Evolutionary conservation across 2,113 vertebrate genomes (phyloP).

Genomic region (Gallinago undulata): DNA sequence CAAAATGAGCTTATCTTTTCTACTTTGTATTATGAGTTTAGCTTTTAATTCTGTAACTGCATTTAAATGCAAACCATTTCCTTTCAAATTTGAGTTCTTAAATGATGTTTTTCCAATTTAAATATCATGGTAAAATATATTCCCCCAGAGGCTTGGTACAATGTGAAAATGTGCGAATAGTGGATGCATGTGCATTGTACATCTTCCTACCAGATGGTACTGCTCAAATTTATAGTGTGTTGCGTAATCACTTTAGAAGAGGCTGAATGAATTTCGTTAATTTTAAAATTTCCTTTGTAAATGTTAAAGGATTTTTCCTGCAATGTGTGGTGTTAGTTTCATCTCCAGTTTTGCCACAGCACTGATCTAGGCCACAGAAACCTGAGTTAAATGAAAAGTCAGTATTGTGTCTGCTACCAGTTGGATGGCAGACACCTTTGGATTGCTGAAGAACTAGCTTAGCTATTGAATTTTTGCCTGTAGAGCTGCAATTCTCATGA

Average conservation of each 20-base stretch:
- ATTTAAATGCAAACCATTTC: neutral
- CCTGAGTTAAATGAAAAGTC: neutral
- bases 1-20: neutral
- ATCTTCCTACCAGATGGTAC: slow-evolving; percentile 42
- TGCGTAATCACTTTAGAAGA: slow-evolving; percentile 42
- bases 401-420: neutral
- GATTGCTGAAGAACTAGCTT: neutral
- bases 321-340: neutral
- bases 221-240: slow-evolving; percentile 32
- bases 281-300: slow-evolving; percentile 18
- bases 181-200: slow-evolving; percentile 41
- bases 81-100: slow-evolving; percentile 14
- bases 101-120: slow-evolving; percentile 43
- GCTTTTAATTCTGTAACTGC: neutral
- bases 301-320: neutral
- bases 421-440: neutral
- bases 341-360: neutral
- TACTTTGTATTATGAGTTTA: neutral
- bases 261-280: neutral
- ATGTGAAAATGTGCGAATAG: slow-evolving; percentile 32
- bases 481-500: neutral
- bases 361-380: neutral
- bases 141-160: slow-evolving; percentile 13
- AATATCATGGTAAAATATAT: slow-evolving; percentile 34
- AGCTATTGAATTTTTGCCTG: neutral